phyloP scores from a whole-genome alignment of 2,113 vertebrate species.

The Ariopsis seemanni region DNA sequence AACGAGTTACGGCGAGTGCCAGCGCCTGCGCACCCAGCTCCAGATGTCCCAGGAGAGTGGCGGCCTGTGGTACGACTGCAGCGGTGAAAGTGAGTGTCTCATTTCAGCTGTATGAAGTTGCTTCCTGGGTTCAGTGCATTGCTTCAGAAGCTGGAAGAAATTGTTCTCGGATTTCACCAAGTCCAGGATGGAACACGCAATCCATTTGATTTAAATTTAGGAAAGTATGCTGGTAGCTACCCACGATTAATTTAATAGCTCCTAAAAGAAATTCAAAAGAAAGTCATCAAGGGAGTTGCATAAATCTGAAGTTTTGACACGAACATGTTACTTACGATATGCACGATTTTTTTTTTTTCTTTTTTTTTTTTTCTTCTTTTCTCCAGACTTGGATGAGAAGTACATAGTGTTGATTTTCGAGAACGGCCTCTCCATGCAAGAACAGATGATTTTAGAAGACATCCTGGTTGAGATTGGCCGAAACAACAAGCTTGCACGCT shows the following conservation, averaged over 20 bases:
- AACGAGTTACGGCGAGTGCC: constrained; percentile 78
- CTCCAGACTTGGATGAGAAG: constrained; percentile 86
- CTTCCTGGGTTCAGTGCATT: neutral
- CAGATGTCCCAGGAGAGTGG: constrained; percentile 79
- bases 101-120: neutral
- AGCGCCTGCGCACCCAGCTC: constrained; percentile 82
- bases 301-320: neutral
- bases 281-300: neutral
- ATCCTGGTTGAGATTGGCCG: constrained; percentile 84
- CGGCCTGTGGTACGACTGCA: constrained; percentile 84
- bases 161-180: neutral
- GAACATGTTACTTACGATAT: neutral
- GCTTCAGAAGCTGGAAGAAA: neutral
- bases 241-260: no score
- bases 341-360: neutral
- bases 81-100: constrained; percentile 77
- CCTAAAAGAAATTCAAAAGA: neutral
- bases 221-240: no score
- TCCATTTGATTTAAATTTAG: no score
- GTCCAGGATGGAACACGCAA: no score
- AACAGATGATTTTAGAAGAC: constrained; percentile 87
- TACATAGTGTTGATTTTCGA: constrained; percentile 96
- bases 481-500: constrained; percentile 80
- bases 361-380: neutral
- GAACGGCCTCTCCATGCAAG: constrained; percentile 80